Base-by-base conservation (phyloP, 2,888 invertebrate species). In the Scelioninae gen. 1 region DNA sequence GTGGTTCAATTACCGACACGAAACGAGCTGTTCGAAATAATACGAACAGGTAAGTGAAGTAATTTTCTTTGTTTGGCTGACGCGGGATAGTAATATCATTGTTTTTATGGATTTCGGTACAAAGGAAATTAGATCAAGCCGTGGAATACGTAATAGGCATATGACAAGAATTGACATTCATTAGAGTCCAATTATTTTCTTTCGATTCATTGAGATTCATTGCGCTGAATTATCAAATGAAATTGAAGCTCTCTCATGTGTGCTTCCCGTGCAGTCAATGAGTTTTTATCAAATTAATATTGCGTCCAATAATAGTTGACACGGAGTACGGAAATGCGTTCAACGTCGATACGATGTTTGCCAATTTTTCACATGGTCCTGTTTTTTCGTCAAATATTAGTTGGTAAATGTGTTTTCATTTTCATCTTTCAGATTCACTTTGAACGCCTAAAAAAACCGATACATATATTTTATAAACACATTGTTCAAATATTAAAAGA, bases 141-240 rank as follows among this genome's bases (percentile, higher is more conserved):
- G 55, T 68, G 47, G 40, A 62, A 65, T 69, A 58, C 63, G 68
- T 76, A 82, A 82, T 81, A 75, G 83, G 75, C 75, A 72, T 65
- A 78, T 84, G 69, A 47, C 63, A 76, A 69, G 58, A 80, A 82
- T 63, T 53, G 75, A 75, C 86, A 84, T 90, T 91, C 87, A 90
- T 90, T 89, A 90, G 85, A 84, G 84, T 87, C 89, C 88, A 91
- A 91, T 91, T 91, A 91, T 90, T 90, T 90, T 89, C 84, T 76
- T 85, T 85, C 88, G 82, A 76, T 72, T 86, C 84, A 87, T 85
- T 85, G 88, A 84, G 83, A 86, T 63, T 60, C 62, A 66, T 69
- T 75, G 69, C 69, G 60, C 11, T 75, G 75, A 78, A 78, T 72
- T 82, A 71, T 71, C 76, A 63, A 82, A 58, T 71, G 23, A 45